Evolutionary conservation across 2,113 vertebrate species (phyloP).

Genomic region (Psittacus erithacus): DNA sequence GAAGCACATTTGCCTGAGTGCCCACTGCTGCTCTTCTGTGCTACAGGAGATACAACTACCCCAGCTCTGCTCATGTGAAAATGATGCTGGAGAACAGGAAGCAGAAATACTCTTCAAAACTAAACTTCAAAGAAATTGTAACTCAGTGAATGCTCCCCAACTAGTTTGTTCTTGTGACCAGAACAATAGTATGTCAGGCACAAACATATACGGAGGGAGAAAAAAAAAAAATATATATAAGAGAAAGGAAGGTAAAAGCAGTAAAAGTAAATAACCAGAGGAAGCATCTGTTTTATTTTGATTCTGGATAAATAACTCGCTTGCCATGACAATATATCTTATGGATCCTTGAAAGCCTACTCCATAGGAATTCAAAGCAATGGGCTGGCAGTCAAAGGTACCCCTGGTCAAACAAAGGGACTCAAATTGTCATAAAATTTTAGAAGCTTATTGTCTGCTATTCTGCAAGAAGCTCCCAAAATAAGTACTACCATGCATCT

Average conservation of each 20-base stretch:
- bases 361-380: accelerated
- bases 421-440: not conserved
- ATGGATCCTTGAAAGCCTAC: not conserved
- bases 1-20: not conserved
- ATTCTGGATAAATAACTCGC: not conserved
- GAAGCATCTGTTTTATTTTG: not conserved
- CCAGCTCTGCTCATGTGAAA: not conserved
- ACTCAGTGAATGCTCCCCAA: not conserved
- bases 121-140: too few species aligned
- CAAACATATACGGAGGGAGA: not conserved
- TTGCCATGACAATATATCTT: not conserved
- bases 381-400: not conserved
- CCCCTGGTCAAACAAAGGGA: not conserved
- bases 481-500: not conserved
- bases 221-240: not conserved
- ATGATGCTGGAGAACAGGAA: not conserved
- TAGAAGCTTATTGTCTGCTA: not conserved
- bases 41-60: not conserved
- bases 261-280: not conserved
- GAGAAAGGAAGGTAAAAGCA: not conserved
- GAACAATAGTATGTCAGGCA: not conserved
- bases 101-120: not conserved
- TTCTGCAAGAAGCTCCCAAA: not conserved
- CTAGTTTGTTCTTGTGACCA: not conserved
- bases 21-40: not conserved